Evolutionary conservation across 2,113 vertebrate genomes (phyloP).

Genomic region (Platanista minor): DNA sequence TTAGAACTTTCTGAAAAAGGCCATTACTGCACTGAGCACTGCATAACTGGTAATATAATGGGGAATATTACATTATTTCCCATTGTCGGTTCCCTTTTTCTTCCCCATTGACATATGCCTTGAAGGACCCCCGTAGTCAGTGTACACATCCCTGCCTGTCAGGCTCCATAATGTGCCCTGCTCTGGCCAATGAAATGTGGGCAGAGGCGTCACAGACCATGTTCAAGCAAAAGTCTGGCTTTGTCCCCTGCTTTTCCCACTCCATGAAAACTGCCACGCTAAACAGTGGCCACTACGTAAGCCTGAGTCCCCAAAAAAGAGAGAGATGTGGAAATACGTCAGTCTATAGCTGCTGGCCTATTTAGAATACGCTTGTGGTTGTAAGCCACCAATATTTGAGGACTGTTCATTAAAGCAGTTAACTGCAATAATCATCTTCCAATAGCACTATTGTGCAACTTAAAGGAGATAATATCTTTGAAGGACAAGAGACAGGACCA

Average conservation of each 20-base stretch:
- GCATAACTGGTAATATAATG: background rate
- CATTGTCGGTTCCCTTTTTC: background rate
- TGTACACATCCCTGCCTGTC: rapidly evolving
- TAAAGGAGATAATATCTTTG: background rate
- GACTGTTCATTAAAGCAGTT: background rate
- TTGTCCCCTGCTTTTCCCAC: background rate
- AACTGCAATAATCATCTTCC: background rate
- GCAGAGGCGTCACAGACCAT: background rate
- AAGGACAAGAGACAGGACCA: background rate
- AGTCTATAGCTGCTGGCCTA: background rate
- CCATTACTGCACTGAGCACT: background rate
- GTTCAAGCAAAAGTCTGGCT: background rate
- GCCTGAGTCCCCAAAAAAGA: background rate
- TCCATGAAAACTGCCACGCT: background rate
- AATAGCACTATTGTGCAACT: background rate
- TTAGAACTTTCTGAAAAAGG: background rate
- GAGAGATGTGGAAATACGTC: background rate
- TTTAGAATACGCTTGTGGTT: background rate
- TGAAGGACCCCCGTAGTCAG: background rate
- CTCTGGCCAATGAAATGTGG: background rate
- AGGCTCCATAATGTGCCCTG: background rate
- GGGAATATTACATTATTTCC: background rate
- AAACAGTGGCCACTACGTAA: background rate
- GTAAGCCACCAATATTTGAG: background rate
- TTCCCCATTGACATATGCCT: background rate